Percentiles rank a stretch among this genome's conserved stretches.
Conservation (phyloP, 2,888 invertebrate species). For the Sepiola atlantica region DNA sequence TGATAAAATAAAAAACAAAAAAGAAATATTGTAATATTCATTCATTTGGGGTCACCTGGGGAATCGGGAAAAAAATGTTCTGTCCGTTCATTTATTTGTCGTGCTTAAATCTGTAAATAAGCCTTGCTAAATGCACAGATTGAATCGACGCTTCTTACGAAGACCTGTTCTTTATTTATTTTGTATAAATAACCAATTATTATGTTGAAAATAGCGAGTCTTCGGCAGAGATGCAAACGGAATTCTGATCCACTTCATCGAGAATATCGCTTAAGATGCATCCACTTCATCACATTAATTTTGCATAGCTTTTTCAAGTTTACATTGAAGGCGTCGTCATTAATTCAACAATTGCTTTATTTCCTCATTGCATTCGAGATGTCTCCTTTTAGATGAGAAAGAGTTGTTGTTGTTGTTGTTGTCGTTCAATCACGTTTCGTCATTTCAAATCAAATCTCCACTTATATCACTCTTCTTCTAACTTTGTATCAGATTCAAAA, state of each 20-base stretch:
- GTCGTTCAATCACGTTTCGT: not conserved
- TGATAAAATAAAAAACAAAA: no score
- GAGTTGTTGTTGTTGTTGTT: no score
- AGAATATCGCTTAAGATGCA: not conserved
- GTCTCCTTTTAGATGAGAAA: not conserved
- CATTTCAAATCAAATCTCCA: not conserved
- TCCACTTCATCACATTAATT: not conserved
- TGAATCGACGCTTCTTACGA: no score
- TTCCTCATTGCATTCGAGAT: not conserved
- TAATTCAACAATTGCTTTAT: not conserved
- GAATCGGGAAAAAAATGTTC: no score
- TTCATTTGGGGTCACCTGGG: no score
- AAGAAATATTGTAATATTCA: no score
- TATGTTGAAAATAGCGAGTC: not conserved
- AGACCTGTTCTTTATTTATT: no score
- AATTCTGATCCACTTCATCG: not conserved
- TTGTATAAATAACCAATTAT: not conserved
- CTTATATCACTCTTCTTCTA: not conserved
- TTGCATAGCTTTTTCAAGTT: not conserved
- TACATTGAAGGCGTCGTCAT: not conserved
- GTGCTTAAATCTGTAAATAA: no score
- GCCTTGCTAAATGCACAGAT: no score
- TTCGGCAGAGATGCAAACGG: not conserved
- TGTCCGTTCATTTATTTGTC: no score
- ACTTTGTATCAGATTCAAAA: not conserved